Base-by-base conservation (phyloP, 1,140 invertebrate genomes). In the Bombus confusus region DNA sequence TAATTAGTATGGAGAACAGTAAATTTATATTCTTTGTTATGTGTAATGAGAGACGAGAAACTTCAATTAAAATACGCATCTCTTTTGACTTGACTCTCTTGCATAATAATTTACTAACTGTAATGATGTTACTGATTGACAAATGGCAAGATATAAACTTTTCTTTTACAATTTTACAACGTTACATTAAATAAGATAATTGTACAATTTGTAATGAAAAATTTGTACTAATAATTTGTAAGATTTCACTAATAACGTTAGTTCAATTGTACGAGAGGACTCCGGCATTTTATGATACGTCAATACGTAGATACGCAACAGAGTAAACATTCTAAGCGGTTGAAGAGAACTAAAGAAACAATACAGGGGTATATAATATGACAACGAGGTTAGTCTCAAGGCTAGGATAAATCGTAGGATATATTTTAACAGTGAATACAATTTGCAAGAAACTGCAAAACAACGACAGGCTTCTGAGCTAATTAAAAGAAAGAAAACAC, bases 381-480 rank as follows among this genome's bases (percentile, higher is more conserved):
- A 37, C 59, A 66, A 75, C 64, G 74, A 85, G 71, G 74, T 83
- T 75, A 83, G 66, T 82, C 69, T 25, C 43, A 47, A 59, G 37
- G 66, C 62, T 81, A 72, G 68, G 68, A 75, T 77, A 85, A 73
- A 81, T 80, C 37, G 34, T 28, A 22, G 75, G 74, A 41, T 62
- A 28, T n/a, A 52, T 82, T 91, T 88, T 82, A 47, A 86, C 52
- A 74, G 41, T 59, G 34, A 73, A 74, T 88, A 28, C 34, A 78
- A 87, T 80, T 80, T 71, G 39, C 68, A 59, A 80, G 57, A 80
- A 88, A 80, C 41, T 83, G 28, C 39, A 85, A 13, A 39, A 39
- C 57, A 28, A 64, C 73, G 78, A 83, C 83, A 86, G 91, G 92
- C 92, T 93, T 93, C 92, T 92, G 78, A 92, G 87, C 90, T 91